Evolutionary conservation across 2,113 vertebrate genomes (phyloP).

Genomic region (Myotis brandtii): DNA sequence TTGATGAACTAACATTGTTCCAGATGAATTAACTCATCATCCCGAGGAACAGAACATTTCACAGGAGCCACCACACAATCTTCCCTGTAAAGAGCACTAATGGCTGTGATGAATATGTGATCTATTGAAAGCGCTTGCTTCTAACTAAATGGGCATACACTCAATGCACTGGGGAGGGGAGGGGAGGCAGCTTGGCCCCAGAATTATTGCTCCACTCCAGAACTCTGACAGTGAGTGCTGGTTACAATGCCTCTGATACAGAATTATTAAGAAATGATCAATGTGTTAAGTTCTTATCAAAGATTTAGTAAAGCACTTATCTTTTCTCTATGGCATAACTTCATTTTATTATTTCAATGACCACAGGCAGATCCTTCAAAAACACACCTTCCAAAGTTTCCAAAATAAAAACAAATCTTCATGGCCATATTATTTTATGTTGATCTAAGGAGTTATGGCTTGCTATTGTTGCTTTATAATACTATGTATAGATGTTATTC

Average conservation of each 20-base stretch:
- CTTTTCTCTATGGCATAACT: conserved; percentile 17
- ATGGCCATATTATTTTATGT: too few relatives aligned
- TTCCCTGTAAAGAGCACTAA: conserved; percentile 66
- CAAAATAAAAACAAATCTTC: too few relatives aligned
- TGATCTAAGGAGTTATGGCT: too few relatives aligned
- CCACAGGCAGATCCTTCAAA: background rate
- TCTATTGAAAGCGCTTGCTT: conserved; percentile 59
- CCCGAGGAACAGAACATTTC: conserved; percentile 74
- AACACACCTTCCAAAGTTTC: too few relatives aligned
- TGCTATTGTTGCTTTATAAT: too few relatives aligned
- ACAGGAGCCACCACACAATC: conserved; percentile 45
- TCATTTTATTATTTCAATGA: conserved; percentile 31
- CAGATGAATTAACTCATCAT: conserved; percentile 85
- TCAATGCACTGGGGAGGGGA: conserved; percentile 26
- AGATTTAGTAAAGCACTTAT: conserved; percentile 16
- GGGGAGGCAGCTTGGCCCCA: background rate
- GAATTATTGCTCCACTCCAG: conserved; percentile 56
- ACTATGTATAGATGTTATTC: too few relatives aligned
- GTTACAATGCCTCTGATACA: background rate
- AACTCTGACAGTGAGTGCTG: background rate
- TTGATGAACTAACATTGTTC: conserved; percentile 84
- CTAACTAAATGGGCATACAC: conserved; percentile 26
- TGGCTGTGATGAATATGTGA: conserved; percentile 78
- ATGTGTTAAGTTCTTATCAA: conserved; percentile 65
- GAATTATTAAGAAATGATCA: conserved; percentile 55